Evolutionary conservation across 2,888 invertebrate species (phyloP).

Genomic region (Dasypogon diadema): DNA sequence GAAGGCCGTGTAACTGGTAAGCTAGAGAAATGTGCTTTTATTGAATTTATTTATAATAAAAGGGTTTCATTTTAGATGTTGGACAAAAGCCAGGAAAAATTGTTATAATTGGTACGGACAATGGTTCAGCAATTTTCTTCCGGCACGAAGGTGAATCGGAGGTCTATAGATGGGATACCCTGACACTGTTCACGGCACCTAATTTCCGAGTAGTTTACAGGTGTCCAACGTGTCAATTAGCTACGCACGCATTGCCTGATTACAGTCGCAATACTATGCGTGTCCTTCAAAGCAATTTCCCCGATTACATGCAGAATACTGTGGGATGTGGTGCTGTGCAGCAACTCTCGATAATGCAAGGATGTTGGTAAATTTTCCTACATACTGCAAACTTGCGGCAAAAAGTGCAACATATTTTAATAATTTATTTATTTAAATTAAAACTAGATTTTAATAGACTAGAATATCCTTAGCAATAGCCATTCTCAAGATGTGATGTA

Average conservation of each 20-base stretch:
- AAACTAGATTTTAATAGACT: not conserved
- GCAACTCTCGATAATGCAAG: constrained; percentile 66
- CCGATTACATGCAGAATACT: constrained; percentile 74
- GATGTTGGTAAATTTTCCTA: constrained; percentile 54
- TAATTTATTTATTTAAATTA: not conserved
- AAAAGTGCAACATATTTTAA: too few relatives aligned
- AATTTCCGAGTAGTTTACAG: constrained; percentile 72
- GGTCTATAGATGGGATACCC: constrained; percentile 74
- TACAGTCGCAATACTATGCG: constrained; percentile 72
- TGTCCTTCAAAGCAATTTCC: constrained; percentile 75
- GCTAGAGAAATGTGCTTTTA: not conserved
- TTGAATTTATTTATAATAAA: not conserved
- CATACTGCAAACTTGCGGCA: too few relatives aligned
- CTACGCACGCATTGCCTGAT: constrained; percentile 74
- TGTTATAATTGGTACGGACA: constrained; percentile 75
- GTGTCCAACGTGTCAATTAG: constrained; percentile 70
- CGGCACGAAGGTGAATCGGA: constrained; percentile 73
- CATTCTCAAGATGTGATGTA: not conserved
- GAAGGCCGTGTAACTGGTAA: constrained; percentile 69
- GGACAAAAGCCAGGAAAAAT: constrained; percentile 73
- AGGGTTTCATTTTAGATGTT: constrained; percentile 65
- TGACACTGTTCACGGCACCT: constrained; percentile 66
- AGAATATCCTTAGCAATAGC: not conserved
- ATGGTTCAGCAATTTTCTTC: constrained; percentile 73
- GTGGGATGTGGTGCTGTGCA: constrained; percentile 75